Evolutionary conservation across 2,113 vertebrate genomes (phyloP).

Genomic region (Nothobranchius furzeri): DNA sequence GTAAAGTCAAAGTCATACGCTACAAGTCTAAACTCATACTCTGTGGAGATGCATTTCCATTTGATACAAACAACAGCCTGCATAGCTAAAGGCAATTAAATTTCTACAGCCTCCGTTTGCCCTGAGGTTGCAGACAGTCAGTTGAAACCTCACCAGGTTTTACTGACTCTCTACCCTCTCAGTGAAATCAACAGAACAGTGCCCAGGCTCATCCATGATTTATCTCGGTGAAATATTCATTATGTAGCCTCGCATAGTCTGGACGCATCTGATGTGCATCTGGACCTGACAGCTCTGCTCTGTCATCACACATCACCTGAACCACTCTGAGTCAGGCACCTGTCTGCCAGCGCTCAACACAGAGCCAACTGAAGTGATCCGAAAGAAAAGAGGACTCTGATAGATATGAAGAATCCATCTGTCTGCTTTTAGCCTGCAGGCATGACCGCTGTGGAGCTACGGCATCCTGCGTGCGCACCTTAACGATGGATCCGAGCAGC

Average conservation of each 20-base stretch:
- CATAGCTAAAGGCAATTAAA: slow-evolving; percentile 79
- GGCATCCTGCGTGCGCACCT: slow-evolving; percentile 43
- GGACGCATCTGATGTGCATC: slow-evolving; percentile 70
- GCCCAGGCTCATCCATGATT: slow-evolving; percentile 74
- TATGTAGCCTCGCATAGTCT: slow-evolving; percentile 68
- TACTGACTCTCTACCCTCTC: slow-evolving; percentile 61
- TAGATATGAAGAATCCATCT: slow-evolving; percentile 72
- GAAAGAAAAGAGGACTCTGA: slow-evolving; percentile 70
- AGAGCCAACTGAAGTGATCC: slow-evolving; percentile 68
- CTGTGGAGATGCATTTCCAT: slow-evolving; percentile 68
- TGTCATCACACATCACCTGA: slow-evolving; percentile 72
- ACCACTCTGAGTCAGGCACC: slow-evolving; percentile 61
- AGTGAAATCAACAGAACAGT: slow-evolving; percentile 74
- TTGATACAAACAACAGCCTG: slow-evolving; percentile 78
- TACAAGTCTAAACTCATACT: slow-evolving; percentile 64
- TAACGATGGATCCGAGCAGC: slow-evolving; percentile 44
- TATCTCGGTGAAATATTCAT: slow-evolving; percentile 78
- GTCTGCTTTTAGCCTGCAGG: slow-evolving; percentile 69
- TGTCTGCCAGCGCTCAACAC: slow-evolving; percentile 66
- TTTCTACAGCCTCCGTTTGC: slow-evolving; percentile 76
- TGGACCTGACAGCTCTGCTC: slow-evolving; percentile 74
- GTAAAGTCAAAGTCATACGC: slow-evolving; percentile 64
- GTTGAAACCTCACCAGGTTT: slow-evolving; percentile 70
- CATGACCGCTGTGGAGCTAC: slow-evolving; percentile 66
- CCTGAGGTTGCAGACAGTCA: slow-evolving; percentile 76